Evolutionary conservation across 2,888 invertebrate genomes (phyloP).

Genomic region (Tanaodytes sp.): DNA sequence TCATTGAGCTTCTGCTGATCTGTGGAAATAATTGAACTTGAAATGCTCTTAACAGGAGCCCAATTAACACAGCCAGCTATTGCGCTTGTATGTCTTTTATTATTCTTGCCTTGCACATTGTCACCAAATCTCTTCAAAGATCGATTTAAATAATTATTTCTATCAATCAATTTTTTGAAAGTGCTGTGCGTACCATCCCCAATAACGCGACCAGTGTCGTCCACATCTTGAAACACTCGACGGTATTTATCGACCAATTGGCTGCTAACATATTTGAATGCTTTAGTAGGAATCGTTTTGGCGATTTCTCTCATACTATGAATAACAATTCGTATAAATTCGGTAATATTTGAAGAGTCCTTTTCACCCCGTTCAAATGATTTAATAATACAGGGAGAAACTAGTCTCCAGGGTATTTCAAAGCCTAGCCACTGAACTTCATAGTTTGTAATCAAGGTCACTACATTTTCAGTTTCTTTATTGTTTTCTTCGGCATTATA

Average conservation of each 20-base stretch:
- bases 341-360: background rate
- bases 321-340: background rate
- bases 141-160: slow-evolving; percentile 10
- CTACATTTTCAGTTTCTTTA: background rate
- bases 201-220: slow-evolving; percentile 4
- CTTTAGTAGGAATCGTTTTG: background rate
- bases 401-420: background rate
- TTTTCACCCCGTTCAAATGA: background rate
- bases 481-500: background rate
- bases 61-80: slow-evolving; percentile 12
- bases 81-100: background rate
- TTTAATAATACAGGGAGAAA: background rate
- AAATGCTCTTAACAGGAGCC: background rate
- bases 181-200: slow-evolving; percentile 2
- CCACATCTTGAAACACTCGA: background rate
- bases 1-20: slow-evolving; percentile 7
- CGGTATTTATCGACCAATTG: background rate
- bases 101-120: background rate
- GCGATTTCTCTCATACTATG: slow-evolving; percentile 2
- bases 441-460: background rate
- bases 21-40: background rate
- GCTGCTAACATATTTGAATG: slow-evolving; percentile 4
- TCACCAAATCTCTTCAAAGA: background rate
- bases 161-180: slow-evolving; percentile 11
- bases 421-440: background rate